Conservation (phyloP, 53 echinoderm and acorn worm species). For the Henricia sp. region DNA sequence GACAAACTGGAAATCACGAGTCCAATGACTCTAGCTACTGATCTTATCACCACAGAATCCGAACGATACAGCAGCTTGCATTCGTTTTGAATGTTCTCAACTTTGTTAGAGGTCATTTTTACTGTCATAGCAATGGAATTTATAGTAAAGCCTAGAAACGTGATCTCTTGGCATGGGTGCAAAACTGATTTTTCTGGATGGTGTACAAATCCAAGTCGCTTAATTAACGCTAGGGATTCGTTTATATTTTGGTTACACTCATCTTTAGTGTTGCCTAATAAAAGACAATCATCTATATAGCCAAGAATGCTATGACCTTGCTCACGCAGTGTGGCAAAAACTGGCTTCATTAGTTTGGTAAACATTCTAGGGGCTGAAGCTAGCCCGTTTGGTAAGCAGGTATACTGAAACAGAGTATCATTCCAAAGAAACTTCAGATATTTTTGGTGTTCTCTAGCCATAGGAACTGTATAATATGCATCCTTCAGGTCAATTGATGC, state of each 20-base stretch:
- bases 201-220: conserved; percentile 47
- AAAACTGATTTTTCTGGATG: conserved; percentile 36
- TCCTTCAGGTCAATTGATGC: neutral
- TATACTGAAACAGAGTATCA: conserved; percentile 4
- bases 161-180: conserved; percentile 4
- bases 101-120: neutral
- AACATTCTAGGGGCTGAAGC: conserved; percentile 55
- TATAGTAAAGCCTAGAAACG: conserved; percentile 28
- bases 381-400: conserved; percentile 56
- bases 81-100: conserved; percentile 3
- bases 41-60: neutral
- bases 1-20: conserved; percentile 39
- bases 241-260: conserved; percentile 19
- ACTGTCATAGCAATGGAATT: conserved; percentile 31
- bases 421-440: conserved; percentile 46
- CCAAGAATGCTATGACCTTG: conserved; percentile 16
- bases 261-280: conserved; percentile 2
- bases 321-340: conserved; percentile 37
- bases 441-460: conserved; percentile 52
- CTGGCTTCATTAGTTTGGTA: conserved; percentile 64
- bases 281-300: conserved; percentile 54
- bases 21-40: conserved; percentile 49
- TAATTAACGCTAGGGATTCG: conserved; percentile 6
- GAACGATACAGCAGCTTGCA: neutral
- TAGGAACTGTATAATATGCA: conserved; percentile 46